Base-by-base conservation (phyloP, 2,888 invertebrate species). In the Hypomecis atomaria region DNA sequence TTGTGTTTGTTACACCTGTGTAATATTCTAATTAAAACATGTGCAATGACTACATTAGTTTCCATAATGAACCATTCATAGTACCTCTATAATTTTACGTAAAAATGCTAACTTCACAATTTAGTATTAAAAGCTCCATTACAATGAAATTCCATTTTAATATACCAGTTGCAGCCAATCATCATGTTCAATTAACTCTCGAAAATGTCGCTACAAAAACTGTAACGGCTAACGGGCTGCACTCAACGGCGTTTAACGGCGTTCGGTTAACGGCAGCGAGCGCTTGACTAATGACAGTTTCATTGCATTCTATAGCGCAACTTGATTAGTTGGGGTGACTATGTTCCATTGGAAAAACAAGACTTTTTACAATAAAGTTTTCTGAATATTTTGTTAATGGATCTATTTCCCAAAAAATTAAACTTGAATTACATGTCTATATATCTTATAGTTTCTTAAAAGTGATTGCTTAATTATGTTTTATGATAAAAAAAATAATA, bases 231-330 rank as follows among this genome's bases (percentile, higher is more conserved):
- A 56, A 57, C 54, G 13, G 53, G 42, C 44, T 42, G 8, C 56
- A 65, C 67, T 70, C 34, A 50, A 36, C 59, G 43, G 50, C 43
- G 49, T 45, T 47, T 49, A 62, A 44, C 37, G 37, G 61, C 50
- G 55, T 53, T 59, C 33, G 38, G 61, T 48, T 61, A 65, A 70
- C 66, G 66, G 56, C 66, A 62, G 70, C 66, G 71, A 70, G 59
- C 57, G 72, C 66, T 74, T 77, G 74, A 80, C 78, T 83, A 83
- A 84, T 81, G 79, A 75, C 70, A 74, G 75, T 77, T 82, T 76
- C 72, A 83, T 81, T 78, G 72, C 76, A 78, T 80, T 79, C 48
- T 75, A 78, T 77, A 77, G 65, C 55, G 43, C 75, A 70, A 71
- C 70, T 76, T 71, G 68, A 71, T 72, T 72, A 72, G 71, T 13